Evolutionary conservation across 2,797 vertebrate species (phyloP).

Genomic region (Picus viridis): DNA sequence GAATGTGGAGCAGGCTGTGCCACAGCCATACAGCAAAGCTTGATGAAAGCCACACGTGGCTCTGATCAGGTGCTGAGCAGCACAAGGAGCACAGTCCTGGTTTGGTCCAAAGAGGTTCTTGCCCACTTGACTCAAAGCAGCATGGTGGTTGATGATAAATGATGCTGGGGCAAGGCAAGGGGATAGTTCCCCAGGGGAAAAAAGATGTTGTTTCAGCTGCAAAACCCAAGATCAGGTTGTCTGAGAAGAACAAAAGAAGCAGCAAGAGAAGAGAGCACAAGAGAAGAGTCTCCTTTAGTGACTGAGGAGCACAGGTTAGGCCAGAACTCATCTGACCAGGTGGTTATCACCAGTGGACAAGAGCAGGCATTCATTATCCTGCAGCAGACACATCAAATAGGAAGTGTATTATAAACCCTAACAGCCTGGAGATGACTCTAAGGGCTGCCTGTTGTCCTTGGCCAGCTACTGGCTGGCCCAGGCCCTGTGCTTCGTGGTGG

Average conservation of each 20-base stretch:
- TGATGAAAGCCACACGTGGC: neutral
- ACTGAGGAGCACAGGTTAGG: neutral
- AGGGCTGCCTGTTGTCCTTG: neutral
- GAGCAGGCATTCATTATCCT: neutral
- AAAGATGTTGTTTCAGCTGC: neutral
- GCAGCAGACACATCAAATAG: neutral
- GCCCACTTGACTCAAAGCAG: neutral
- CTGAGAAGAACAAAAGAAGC: neutral
- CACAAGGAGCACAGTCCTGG: neutral
- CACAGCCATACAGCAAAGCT: neutral
- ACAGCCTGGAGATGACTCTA: neutral
- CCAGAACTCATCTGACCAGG: rapidly evolving
- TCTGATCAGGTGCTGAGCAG: neutral
- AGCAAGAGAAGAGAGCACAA: neutral
- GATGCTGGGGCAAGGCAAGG: neutral
- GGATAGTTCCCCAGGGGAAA: neutral
- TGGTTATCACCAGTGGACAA: neutral
- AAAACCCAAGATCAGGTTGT: neutral
- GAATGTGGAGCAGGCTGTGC: neutral
- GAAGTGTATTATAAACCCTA: neutral
- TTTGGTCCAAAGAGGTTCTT: neutral
- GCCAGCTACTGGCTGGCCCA: neutral
- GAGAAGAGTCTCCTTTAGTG: neutral
- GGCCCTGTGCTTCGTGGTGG: neutral
- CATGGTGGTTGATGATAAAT: neutral